These are phyloP conservation scores for Ephydatia muelleri DNA, from an alignment of 37 sponge, comb jelly and placozoan species.

Conservation along the genomic window DNA sequence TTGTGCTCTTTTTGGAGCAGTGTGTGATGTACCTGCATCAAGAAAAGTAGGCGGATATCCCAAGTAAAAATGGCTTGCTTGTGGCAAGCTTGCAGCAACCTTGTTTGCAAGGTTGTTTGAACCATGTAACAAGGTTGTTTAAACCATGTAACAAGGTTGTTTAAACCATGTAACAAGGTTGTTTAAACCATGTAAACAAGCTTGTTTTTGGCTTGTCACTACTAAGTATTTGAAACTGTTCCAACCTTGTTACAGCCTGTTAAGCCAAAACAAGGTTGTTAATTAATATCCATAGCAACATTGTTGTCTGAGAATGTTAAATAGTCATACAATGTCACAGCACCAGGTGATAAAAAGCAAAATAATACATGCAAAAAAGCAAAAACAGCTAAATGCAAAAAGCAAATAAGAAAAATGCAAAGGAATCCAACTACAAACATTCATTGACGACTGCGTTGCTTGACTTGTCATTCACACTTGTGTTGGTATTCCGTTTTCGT, in stretches of 20 bases:
- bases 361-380: not conserved
- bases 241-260: slow-evolving; percentile 6
- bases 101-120: not conserved
- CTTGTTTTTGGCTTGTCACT: not conserved
- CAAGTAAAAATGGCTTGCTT: not conserved
- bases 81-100: not conserved
- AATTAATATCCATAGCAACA: not conserved
- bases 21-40: too few relatives aligned
- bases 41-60: too few relatives aligned
- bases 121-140: too few relatives aligned
- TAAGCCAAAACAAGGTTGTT: not conserved
- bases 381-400: not conserved
- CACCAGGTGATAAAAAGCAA: not conserved
- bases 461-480: not conserved
- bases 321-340: not conserved
- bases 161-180: too few relatives aligned
- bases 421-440: not conserved
- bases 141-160: too few relatives aligned
- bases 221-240: not conserved
- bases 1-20: too few relatives aligned
- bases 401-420: too few relatives aligned
- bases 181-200: slow-evolving; percentile 2
- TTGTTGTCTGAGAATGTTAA: not conserved
- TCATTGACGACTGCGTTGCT: not conserved
- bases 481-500: not conserved